Evolutionary conservation across 2,888 invertebrate genomes (phyloP), one percentile per base, ranked within the genome.

Genomic region (Nomada ferruginata): DNA sequence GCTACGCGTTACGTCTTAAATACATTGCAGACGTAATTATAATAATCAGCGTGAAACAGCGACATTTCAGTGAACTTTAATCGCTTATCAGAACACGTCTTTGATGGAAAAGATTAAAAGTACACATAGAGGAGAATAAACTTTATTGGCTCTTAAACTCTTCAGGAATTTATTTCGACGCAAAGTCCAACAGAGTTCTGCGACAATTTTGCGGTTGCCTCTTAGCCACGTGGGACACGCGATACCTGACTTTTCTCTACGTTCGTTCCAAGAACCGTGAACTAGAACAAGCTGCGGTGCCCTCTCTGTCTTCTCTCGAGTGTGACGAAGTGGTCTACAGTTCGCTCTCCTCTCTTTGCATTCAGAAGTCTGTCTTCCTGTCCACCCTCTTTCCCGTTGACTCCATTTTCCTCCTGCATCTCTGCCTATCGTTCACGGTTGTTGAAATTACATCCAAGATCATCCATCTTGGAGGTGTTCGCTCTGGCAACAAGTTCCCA

Each of bases 291-390:
- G 89, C 88, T 83, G 89, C 86, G 85, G 84, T 85, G 78, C 79
- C 81, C 86, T 88, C 87, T 84, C 86, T 74, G 84, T 89, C 90
- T 86, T 89, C 85, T 79, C 85, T 88, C 84, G 83, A 90, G 88
- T 90, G 88, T 90, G 90, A 91, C 90, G 85, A 90, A 91, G 91
- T 90, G 89, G 86, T 90, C 89, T 86, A 84, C 84, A 87, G 83
- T 89, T 86, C 78, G 53, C 80, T 85, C 85, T 77, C 61, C 83
- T 83, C 85, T 83, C 82, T 85, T 80, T 80, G 73, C 72, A 82
- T 84, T 69, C 87, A 72, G 36, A 70, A 78, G 75, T 85, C 74
- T 61, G 75, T 76, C 71, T 63, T 55, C 64, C 65, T 71, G 78
- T 64, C 66, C 84, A 70, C 69, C 82, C 83, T 60, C 72, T 69